A percentile compares a stretch with the other conserved stretches of the same genome.
Conservation (phyloP, 2,797 vertebrate genomes). For the Brachyrhaphis roseni region DNA sequence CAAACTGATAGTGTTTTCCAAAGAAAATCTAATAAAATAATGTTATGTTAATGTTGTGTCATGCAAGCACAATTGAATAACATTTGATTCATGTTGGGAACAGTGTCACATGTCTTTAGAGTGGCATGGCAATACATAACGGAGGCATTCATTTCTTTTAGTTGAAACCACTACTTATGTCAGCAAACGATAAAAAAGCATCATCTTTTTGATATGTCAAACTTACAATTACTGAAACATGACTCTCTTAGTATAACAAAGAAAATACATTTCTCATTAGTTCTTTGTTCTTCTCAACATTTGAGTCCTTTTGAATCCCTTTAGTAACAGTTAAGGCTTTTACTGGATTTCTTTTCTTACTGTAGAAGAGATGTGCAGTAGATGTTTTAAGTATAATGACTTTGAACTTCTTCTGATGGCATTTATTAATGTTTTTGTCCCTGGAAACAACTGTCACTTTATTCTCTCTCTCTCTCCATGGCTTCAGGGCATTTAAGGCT, state of each 20-base stretch:
- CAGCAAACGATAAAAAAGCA: not conserved
- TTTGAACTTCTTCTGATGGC: constrained; percentile 1
- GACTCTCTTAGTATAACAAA: not conserved
- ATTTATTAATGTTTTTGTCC: constrained; percentile 20
- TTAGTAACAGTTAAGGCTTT: not conserved
- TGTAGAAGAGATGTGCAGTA: not conserved
- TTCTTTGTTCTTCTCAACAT: not conserved
- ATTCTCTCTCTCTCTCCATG: constrained; percentile 74
- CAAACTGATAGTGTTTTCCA: constrained; percentile 4
- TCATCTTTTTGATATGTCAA: not conserved
- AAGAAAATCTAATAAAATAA: not conserved
- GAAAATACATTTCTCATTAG: not conserved
- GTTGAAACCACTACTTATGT: not conserved
- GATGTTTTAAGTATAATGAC: not conserved
- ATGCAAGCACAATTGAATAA: not conserved
- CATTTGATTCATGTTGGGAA: not conserved
- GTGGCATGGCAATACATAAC: not conserved
- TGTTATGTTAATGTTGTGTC: not conserved
- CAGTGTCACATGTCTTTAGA: too few species aligned
- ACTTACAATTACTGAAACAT: not conserved
- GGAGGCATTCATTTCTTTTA: not conserved
- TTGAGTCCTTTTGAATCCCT: not conserved
- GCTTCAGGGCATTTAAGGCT: constrained; percentile 83
- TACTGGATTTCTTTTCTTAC: not conserved
- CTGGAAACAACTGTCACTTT: constrained; percentile 78